Evolutionary conservation across 1,140 invertebrate genomes (phyloP), one percentile per base, ranked within the genome.

Genomic region (Limonius californicus): DNA sequence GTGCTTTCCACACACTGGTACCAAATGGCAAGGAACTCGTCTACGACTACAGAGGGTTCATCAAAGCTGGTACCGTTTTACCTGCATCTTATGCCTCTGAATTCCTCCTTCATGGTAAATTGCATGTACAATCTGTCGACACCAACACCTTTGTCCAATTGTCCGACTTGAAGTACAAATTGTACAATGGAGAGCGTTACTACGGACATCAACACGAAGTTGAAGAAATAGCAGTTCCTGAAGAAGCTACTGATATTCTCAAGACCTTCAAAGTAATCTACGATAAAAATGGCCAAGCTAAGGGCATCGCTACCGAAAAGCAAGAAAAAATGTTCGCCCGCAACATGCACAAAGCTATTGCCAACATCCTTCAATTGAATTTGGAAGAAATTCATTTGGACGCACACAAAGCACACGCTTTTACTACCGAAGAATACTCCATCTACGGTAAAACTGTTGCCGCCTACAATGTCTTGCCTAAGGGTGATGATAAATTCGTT

Each of bases 321-420:
- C 15, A 64, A 1, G 75, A 80, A 54, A 59, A 59, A 4, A 63
- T 59, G 53, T 79, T 70, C 66, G 75, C 74, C 0, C 67, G 57
- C 27, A 79, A 81, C 47, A 73, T 80, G 9, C 79, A 80, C 50
- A 70, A 73, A 39, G 71, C 70, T 9, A 71, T 80, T 15, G 77
- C 69, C 0, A 70, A 73, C 6, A 68, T 76, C 57, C 18, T 81
- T 20, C 74, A 78, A 45, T 32, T 79, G 57, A 72, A 79, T 42
- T 39, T 72, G 42, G 35, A 63, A 12, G 56, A 66, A 32, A 15
- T 68, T 12, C 12, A 60, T 9, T 60, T 59, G 20, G 39, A 63
- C 20, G 21, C 19, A 11, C 20, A 55, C 0, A 45, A 59, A 16
- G 54, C 62, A 0, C 67, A 65, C 35, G 57, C 65, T 16, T 70